Base-by-base conservation (phyloP, 2,797 vertebrate genomes). In the Perodicticus potto region DNA sequence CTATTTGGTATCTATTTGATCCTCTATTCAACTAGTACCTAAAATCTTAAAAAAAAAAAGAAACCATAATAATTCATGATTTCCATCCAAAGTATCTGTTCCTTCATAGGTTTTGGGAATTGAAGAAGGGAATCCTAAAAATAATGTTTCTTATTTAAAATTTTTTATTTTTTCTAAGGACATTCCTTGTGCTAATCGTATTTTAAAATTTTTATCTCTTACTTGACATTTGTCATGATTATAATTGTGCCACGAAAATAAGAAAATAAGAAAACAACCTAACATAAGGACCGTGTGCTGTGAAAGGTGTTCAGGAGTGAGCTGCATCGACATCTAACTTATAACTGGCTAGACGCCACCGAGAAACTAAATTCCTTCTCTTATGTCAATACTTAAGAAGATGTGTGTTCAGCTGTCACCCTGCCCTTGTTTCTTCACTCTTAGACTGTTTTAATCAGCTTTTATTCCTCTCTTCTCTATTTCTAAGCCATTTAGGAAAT, bases 401-500 rank as follows among this genome's bases (percentile, higher is more conserved):
- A 86, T 11, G 40, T 16, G 11, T 81, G 9, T 73, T 73, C 43
- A 22, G 7, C 49, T 88, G 27, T 67, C 57, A 63, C 34, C 27
- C 53, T 85, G 19, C 34, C n/a, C 55, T 84, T 87, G 32, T 92
- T 91, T 95, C 22, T 37, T 93, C 84, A 49, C 3, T 73, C 34
- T 25, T 57, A 57, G 7, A 91, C 17, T 84, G 25, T 82, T 92
- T 86, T 82, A 82, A 57, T 72, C 77, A 72, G 27, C 29, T 49
- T 7, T 3, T 67, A 17, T 57, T 86, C 92, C 59, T 94, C 45
- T 90, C 40, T 77, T 95, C 89, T 81, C 88, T 6, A 90, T 82
- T 96, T 96, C 45, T 92, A 53, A 92, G 63, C 82, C 69, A 69
- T 78, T 86, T 74, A 89, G 27, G 23, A 93, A 76, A 81, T 86